These are phyloP conservation scores for Ennomos fuscantarius DNA, from an alignment of 2,888 invertebrate genomes.

Conservation along the genomic window DNA sequence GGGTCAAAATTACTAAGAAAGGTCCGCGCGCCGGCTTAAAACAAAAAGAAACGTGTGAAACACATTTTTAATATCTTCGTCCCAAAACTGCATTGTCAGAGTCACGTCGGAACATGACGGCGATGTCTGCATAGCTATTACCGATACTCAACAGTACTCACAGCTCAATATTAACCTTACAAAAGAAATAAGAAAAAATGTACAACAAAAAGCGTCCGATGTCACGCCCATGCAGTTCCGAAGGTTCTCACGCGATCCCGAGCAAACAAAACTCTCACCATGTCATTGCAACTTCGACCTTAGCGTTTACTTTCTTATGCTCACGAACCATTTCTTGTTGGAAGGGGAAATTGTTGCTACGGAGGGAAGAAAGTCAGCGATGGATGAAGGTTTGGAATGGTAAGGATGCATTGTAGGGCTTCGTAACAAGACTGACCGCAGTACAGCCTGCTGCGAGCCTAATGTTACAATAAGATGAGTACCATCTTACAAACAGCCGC, in stretches of 20 bases:
- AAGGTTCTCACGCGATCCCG: conserved; percentile 80
- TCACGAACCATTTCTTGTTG: conserved; percentile 49
- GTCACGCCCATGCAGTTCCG: conserved; percentile 82
- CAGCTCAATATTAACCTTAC: conserved; percentile 68
- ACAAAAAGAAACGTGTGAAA: conserved; percentile 56
- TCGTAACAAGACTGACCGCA: conserved; percentile 68
- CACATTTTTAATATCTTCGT: conserved; percentile 46
- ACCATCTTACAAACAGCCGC: conserved; percentile 53
- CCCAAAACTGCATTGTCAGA: conserved; percentile 69
- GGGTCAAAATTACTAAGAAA: conserved; percentile 13
- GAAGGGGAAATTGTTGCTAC: conserved; percentile 25
- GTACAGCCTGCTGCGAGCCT: conserved; percentile 55
- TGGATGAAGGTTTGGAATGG: conserved; percentile 44
- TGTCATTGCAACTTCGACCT: conserved; percentile 65
- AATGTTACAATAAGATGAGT: conserved; percentile 67
- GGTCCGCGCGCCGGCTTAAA: conserved; percentile 32
- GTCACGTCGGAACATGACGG: conserved; percentile 65
- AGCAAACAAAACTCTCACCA: conserved; percentile 74
- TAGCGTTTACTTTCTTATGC: conserved; percentile 55
- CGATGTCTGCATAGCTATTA: conserved; percentile 63
- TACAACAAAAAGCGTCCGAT: conserved; percentile 73
- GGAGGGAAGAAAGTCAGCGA: conserved; percentile 45
- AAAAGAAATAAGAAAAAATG: conserved; percentile 62
- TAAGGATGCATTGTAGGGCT: conserved; percentile 66
- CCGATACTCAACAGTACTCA: conserved; percentile 67